phyloP scores from a whole-genome alignment of 2,888 invertebrate genomes.

The Heliconius cydno region DNA sequence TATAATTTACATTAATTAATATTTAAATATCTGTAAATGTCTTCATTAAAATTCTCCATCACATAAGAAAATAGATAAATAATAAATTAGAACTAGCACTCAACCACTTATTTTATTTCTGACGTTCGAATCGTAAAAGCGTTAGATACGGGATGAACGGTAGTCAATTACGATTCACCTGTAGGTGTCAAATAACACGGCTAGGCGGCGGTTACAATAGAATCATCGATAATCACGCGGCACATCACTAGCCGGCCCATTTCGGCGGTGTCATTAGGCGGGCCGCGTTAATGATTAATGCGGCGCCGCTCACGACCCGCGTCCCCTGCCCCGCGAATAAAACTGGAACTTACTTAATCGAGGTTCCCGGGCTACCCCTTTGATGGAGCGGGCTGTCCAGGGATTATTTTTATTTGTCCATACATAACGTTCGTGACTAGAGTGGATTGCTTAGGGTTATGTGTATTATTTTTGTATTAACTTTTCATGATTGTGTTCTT shows the following conservation, averaged over 20 bases:
- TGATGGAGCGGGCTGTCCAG: conserved; percentile 75
- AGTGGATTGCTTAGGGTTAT: conserved; percentile 50
- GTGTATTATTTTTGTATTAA: conserved; percentile 33
- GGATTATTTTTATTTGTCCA: conserved; percentile 69
- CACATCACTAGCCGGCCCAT: conserved; percentile 70
- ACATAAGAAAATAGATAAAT: conserved; percentile 1
- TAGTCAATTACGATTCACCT: conserved; percentile 51
- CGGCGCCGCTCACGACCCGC: conserved; percentile 74
- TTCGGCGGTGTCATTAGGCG: conserved; percentile 82
- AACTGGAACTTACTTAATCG: conserved; percentile 80
- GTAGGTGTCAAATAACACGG: conserved; percentile 51
- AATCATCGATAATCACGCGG: conserved; percentile 56
- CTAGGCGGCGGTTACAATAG: conserved; percentile 50
- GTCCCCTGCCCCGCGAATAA: conserved; percentile 68
- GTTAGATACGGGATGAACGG: conserved; percentile 46
- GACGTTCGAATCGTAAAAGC: conserved; percentile 43
- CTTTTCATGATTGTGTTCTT: conserved; percentile 16
- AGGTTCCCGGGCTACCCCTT: conserved; percentile 82
- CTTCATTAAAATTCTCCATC: neutral
- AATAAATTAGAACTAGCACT: conserved; percentile 18
- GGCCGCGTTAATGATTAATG: conserved; percentile 83
- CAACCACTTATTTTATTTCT: conserved; percentile 37
- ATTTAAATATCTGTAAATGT: conserved; percentile 3
- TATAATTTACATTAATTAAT: conserved; percentile 9
- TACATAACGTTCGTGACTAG: conserved; percentile 48